A percentile compares a stretch with the other conserved stretches of the same genome.
phyloP scores from a whole-genome alignment of 2,888 invertebrate species.

The Tipula helvola region DNA sequence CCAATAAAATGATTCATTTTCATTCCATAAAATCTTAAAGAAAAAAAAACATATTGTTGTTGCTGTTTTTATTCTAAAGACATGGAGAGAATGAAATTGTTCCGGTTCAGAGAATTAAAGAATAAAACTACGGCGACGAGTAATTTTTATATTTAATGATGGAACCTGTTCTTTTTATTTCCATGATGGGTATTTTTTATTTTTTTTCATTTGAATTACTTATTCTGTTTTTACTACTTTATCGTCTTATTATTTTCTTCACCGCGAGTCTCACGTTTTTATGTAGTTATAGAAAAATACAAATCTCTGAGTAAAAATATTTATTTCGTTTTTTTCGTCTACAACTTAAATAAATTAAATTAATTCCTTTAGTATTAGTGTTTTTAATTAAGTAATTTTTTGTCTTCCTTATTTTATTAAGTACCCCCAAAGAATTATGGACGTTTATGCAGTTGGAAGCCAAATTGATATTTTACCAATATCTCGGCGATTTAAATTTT shows the following conservation, averaged over 20 bases:
- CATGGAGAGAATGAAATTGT: background rate
- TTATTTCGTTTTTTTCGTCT: background rate
- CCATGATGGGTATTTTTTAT: background rate
- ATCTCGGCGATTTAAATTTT: background rate
- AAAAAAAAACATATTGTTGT: background rate
- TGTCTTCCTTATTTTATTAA: too few relatives aligned
- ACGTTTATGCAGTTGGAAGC: background rate
- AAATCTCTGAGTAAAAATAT: background rate
- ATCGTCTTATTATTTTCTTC: background rate
- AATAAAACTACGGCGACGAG: background rate
- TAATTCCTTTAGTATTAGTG: background rate
- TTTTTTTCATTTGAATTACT: background rate
- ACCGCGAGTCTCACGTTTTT: background rate
- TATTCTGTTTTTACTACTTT: background rate
- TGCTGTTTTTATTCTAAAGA: background rate
- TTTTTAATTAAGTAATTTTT: background rate
- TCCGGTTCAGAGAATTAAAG: background rate
- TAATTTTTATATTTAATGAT: background rate
- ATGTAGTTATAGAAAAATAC: background rate
- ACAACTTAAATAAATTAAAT: background rate
- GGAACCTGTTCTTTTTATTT: slow-evolving; percentile 4
- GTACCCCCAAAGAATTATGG: background rate
- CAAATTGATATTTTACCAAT: background rate
- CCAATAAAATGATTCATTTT: slow-evolving; percentile 4
- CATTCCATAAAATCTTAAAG: background rate